These are phyloP conservation scores for Macrotis lagotis DNA, from an alignment of 2,113 vertebrate genomes.

Conservation along the genomic window DNA sequence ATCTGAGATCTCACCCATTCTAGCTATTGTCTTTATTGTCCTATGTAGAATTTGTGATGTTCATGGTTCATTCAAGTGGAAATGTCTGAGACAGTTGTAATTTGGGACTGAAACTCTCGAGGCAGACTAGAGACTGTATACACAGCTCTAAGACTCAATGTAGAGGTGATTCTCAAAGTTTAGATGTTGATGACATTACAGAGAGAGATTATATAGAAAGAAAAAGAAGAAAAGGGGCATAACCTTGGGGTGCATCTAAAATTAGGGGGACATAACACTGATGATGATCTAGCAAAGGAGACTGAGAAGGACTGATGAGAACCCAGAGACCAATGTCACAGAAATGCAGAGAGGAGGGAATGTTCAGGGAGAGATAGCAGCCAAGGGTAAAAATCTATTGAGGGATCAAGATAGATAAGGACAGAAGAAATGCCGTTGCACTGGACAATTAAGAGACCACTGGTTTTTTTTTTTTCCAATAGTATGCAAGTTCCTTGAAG, in stretches of 20 bases:
- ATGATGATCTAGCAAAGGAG: background rate
- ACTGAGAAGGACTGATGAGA: background rate
- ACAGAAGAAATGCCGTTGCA: background rate
- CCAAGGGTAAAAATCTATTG: background rate
- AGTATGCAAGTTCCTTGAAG: background rate
- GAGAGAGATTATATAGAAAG: background rate
- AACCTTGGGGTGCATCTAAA: background rate
- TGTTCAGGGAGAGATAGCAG: background rate
- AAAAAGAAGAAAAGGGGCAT: background rate
- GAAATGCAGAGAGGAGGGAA: background rate
- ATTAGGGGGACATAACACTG: background rate
- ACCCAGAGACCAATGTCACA: background rate
- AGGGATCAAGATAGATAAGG: background rate
- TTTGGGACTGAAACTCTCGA: background rate
- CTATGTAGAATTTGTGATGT: background rate
- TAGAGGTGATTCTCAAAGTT: background rate
- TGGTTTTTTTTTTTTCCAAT: background rate
- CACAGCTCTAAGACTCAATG: background rate
- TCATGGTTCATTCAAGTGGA: background rate
- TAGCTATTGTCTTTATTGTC: background rate
- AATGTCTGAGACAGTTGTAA: background rate
- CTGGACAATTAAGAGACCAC: background rate
- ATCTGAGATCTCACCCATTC: background rate
- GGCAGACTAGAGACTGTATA: background rate
- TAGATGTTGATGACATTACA: background rate